phyloP scores from a whole-genome alignment of 2,888 invertebrate genomes.

The Polydrusus tereticollis region DNA sequence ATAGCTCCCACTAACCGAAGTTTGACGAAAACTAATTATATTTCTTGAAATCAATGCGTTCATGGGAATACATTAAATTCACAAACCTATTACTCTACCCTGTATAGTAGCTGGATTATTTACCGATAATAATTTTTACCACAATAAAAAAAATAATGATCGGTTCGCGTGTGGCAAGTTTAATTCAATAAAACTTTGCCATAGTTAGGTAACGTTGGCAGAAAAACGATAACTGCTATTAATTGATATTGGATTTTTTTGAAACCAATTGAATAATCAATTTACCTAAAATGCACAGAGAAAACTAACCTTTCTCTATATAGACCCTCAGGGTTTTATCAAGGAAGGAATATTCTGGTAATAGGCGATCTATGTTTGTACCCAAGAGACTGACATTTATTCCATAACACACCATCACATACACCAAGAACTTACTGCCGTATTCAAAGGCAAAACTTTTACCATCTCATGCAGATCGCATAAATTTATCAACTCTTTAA shows the following conservation, averaged over 20 bases:
- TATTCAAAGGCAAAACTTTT: slow-evolving; percentile 31
- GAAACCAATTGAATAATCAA: too few relatives aligned
- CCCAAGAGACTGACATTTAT: too few relatives aligned
- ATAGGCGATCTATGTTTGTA: too few relatives aligned
- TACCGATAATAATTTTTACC: background rate
- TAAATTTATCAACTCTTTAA: slow-evolving; percentile 32
- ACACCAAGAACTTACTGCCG: background rate
- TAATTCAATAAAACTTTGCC: background rate
- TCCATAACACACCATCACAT: background rate
- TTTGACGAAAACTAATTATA: background rate
- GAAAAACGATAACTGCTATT: background rate
- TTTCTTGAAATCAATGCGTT: background rate
- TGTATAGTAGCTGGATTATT: too few relatives aligned
- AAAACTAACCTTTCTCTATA: too few relatives aligned
- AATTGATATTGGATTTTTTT: too few relatives aligned
- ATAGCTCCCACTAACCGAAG: background rate
- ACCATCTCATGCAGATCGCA: slow-evolving; percentile 21
- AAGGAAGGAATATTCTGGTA: too few relatives aligned
- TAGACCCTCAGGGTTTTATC: too few relatives aligned
- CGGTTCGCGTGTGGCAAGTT: background rate
- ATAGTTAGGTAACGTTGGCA: background rate
- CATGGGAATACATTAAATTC: too few relatives aligned
- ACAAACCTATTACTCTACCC: too few relatives aligned
- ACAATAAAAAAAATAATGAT: background rate
- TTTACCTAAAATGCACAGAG: too few relatives aligned